phyloP scores from a whole-genome alignment of 1,140 invertebrate genomes.

The Aphidius gifuensis region DNA sequence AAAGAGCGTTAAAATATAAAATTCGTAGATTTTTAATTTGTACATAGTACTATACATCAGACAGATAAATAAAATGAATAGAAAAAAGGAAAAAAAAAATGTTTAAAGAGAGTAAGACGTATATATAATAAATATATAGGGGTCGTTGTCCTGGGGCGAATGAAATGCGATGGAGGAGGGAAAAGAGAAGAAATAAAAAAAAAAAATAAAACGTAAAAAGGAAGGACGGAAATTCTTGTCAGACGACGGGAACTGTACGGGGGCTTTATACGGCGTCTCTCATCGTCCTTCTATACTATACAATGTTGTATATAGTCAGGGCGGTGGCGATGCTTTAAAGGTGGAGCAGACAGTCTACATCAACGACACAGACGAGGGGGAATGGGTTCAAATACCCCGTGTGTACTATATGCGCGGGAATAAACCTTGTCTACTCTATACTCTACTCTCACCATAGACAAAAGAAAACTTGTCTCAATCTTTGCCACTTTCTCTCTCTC shows the following conservation, averaged over 20 bases:
- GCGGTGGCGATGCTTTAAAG: neutral
- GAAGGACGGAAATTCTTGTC: constrained; percentile 17
- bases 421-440: too few relatives aligned
- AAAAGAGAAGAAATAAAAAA: too few relatives aligned
- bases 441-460: too few relatives aligned
- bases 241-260: constrained; percentile 4
- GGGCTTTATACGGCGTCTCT: constrained; percentile 1
- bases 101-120: constrained; percentile 9
- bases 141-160: constrained; percentile 20
- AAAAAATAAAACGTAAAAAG: neutral
- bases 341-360: constrained; percentile 18
- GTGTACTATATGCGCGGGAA: constrained; percentile 9
- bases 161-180: neutral
- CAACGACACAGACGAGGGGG: constrained; percentile 2
- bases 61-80: neutral
- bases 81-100: constrained; percentile 9
- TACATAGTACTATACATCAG: too few relatives aligned
- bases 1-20: neutral
- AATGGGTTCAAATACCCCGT: constrained; percentile 38
- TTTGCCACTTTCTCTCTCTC: too few relatives aligned
- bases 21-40: too few relatives aligned
- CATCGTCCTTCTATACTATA: neutral
- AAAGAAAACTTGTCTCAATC: too few relatives aligned
- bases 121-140: neutral
- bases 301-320: neutral